Evolutionary conservation across 2,797 vertebrate species (phyloP).

Genomic region (Decapterus maruadsi): DNA sequence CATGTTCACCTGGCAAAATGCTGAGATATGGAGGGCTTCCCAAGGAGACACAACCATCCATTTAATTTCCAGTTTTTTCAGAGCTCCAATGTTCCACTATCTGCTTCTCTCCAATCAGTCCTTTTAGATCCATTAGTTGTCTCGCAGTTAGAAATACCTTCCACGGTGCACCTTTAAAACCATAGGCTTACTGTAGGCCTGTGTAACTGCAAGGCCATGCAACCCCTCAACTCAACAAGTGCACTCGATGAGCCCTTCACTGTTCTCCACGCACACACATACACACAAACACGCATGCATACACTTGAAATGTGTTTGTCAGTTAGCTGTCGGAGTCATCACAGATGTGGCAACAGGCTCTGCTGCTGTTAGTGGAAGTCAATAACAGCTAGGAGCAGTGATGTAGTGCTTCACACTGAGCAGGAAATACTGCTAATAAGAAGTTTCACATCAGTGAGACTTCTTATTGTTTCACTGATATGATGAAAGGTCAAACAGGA

Average conservation of each 20-base stretch:
- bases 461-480: slow-evolving; percentile 23
- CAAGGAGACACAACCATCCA: slow-evolving; percentile 70
- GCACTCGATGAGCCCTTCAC: neutral
- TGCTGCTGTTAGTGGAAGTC: slow-evolving; percentile 42
- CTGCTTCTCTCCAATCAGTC: neutral
- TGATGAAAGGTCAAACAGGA: slow-evolving; percentile 27
- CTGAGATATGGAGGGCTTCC: slow-evolving; percentile 66
- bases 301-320: slow-evolving; percentile 76
- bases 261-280: slow-evolving; percentile 21
- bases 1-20: slow-evolving; percentile 72
- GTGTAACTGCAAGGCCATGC: neutral
- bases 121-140: neutral
- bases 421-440: too few relatives aligned
- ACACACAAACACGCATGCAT: slow-evolving; percentile 23
- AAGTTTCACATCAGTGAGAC: too few relatives aligned
- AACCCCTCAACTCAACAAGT: slow-evolving; percentile 10
- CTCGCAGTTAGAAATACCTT: neutral
- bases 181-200: neutral
- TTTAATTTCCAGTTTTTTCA: slow-evolving; percentile 77
- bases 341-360: slow-evolving; percentile 36
- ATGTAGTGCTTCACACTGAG: slow-evolving; percentile 4
- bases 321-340: slow-evolving; percentile 69
- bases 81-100: neutral
- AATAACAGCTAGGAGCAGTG: slow-evolving; percentile 15
- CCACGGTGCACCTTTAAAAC: neutral